Evolutionary conservation across 2,888 invertebrate species (phyloP), one percentile per base, ranked within the genome.

Genomic region (Oegoconia quadripuncta): DNA sequence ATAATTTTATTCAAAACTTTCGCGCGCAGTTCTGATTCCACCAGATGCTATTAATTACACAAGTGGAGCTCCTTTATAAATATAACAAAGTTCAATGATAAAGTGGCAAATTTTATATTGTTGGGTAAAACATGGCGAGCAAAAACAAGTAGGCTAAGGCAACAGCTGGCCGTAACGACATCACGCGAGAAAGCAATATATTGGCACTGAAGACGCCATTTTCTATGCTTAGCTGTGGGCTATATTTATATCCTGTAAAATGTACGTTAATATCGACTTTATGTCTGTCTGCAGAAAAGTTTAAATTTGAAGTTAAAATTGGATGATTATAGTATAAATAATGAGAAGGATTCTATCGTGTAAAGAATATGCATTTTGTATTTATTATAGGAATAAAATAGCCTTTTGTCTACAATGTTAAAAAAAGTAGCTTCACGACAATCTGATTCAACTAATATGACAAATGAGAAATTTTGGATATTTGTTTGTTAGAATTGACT

Each of bases 111-210:
- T 73, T 74, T 73, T 74, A 73, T 71, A 72, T 63, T 66, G 71
- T 72, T 68, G 64, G 59, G 52, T 68, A 61, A 72, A 75, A 71
- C 67, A 72, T 73, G 54, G 71, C 52, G 48, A 46, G 67, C 68
- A 74, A 79, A 77, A 79, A 80, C 76, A 72, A 73, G 74, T 73
- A 67, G 71, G 75, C 64, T 60, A 57, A 36, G 57, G 59, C 60
- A 74, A 68, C 86, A 83, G 82, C 79, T 86, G 86, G 56, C 47
- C 47, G 62, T 82, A 86, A 86, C 82, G 84, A 86, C 76, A 63
- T 75, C 84, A 86, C 83, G 83, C 81, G 75, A 82, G 74, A 68
- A 76, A 75, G 79, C 81, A 76, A 86, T 86, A 86, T 84, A 82
- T 83, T 70, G 83, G 74, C 63, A 67, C 60, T 60, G 68, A 78